Conservation (phyloP, 1,140 invertebrate genomes). For the Hycleus cichorii region DNA sequence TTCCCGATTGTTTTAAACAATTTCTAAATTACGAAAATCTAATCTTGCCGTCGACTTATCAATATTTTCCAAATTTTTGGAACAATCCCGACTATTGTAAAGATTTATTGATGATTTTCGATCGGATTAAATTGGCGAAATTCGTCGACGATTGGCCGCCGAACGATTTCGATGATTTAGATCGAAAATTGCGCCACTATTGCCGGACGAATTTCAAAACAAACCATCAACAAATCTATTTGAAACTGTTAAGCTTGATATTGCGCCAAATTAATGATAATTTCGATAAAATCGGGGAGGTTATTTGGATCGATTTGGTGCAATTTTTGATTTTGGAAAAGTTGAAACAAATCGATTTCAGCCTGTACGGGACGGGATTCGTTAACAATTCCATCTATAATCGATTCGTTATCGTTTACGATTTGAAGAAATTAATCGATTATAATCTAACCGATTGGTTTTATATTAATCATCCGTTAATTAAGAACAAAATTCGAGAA, state of each 20-base stretch:
- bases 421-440: conserved; percentile 19
- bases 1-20: conserved; percentile 48
- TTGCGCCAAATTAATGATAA: conserved; percentile 20
- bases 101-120: conserved; percentile 19
- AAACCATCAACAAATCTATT: conserved; percentile 21
- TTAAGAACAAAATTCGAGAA: conserved; percentile 20
- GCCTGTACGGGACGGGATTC: conserved; percentile 18
- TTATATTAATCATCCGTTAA: conserved; percentile 31
- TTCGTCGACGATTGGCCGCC: conserved; percentile 32
- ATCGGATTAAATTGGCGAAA: conserved; percentile 28
- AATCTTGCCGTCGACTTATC: conserved; percentile 44
- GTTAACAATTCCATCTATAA: conserved; percentile 25
- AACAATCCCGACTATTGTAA: conserved; percentile 30
- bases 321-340: conserved; percentile 29
- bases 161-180: conserved; percentile 19
- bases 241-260: conserved; percentile 24
- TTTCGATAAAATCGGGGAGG: conserved; percentile 18
- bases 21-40: conserved; percentile 37
- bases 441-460: conserved; percentile 32
- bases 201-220: conserved; percentile 28
- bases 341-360: conserved; percentile 26
- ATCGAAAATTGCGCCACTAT: conserved; percentile 25
- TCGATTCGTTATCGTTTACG: conserved; percentile 33
- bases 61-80: conserved; percentile 51
- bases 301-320: conserved; percentile 33